Percentiles rank a stretch among this genome's conserved stretches.
These are phyloP conservation scores for Nasua narica DNA, from an alignment of 2,797 vertebrate genomes.

Conservation along the genomic window DNA sequence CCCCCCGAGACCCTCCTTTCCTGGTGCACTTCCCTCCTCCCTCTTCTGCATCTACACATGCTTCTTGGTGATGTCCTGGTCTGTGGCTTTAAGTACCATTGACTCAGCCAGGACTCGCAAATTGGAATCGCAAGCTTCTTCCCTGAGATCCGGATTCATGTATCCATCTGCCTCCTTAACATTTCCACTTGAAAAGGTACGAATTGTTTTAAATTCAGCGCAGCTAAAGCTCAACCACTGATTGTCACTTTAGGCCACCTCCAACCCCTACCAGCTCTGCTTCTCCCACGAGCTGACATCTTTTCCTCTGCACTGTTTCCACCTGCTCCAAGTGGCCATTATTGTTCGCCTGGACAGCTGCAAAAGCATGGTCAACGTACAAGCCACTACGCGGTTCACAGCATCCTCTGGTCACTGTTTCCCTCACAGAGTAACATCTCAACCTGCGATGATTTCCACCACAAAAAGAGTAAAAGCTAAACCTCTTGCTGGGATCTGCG, in stretches of 20 bases:
- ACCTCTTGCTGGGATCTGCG: not conserved
- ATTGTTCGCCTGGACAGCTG: not conserved
- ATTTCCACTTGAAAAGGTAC: not conserved
- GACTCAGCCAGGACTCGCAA: not conserved
- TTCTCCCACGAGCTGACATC: not conserved
- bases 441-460: not conserved
- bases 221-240: not conserved
- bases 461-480: not conserved
- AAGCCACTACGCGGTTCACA: not conserved
- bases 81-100: not conserved
- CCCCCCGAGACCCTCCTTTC: not conserved
- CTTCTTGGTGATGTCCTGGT: not conserved
- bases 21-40: fast-evolving
- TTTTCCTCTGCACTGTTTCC: not conserved
- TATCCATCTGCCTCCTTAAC: not conserved
- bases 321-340: not conserved
- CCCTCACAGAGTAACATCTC: not conserved
- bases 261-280: fast-evolving
- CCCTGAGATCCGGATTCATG: not conserved
- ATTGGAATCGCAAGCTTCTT: not conserved
- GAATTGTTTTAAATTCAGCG: not conserved
- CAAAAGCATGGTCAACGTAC: too few relatives aligned
- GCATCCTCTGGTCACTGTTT: not conserved
- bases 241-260: not conserved
- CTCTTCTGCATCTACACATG: not conserved